A percentile compares a stretch with the other conserved stretches of the same genome.
phyloP scores from a whole-genome alignment of 2,797 vertebrate genomes.

The Vespertilio murinus region DNA sequence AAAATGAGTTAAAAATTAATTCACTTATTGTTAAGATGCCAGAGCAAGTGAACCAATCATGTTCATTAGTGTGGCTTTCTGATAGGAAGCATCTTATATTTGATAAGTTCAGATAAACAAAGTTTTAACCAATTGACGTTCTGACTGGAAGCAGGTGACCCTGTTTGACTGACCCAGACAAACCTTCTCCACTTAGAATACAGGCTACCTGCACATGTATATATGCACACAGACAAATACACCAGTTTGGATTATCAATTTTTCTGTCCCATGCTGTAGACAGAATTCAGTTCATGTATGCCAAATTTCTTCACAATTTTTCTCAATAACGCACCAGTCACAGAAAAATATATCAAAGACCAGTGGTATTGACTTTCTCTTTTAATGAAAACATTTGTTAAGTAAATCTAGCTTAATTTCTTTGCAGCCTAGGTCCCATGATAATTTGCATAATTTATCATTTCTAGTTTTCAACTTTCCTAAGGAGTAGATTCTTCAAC shows the following conservation, averaged over 20 bases:
- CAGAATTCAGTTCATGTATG: slow-evolving; percentile 38
- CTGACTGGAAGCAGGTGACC: background rate
- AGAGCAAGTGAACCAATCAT: background rate
- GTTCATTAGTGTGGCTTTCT: slow-evolving; percentile 25
- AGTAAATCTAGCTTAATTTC: slow-evolving; percentile 62
- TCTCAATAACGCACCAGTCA: slow-evolving; percentile 21
- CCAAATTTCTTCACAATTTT: slow-evolving; percentile 48
- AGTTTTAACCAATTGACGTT: background rate
- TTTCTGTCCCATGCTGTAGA: background rate
- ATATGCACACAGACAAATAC: background rate
- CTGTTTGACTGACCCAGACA: slow-evolving; percentile 12
- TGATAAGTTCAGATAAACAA: background rate
- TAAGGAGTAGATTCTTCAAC: slow-evolving; percentile 4
- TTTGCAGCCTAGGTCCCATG: background rate
- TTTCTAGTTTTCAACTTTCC: slow-evolving; percentile 36
- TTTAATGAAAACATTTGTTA: slow-evolving; percentile 50
- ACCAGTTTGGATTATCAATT: background rate
- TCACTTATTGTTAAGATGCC: background rate
- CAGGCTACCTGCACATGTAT: background rate
- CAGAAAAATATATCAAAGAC: slow-evolving; percentile 39
- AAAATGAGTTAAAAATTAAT: slow-evolving; percentile 43
- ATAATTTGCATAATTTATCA: slow-evolving; percentile 53
- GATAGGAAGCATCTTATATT: background rate
- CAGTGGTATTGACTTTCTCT: slow-evolving; percentile 47
- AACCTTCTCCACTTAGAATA: background rate